Evolutionary conservation across 2,113 vertebrate species (phyloP).

Genomic region (Stictonetta naevosa): DNA sequence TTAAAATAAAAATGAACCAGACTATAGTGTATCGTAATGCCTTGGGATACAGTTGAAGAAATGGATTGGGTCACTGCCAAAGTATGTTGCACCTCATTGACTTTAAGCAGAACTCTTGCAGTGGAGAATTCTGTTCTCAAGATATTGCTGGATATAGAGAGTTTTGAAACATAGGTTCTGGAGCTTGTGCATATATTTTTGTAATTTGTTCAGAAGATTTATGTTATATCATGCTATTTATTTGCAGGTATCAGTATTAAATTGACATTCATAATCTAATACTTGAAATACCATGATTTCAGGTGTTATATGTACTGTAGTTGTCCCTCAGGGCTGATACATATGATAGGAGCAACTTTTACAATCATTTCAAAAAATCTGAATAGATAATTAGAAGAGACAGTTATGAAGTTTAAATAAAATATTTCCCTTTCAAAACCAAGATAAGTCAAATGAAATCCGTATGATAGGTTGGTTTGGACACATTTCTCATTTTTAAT

Average conservation of each 20-base stretch:
- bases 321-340: background rate
- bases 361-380: background rate
- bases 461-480: background rate
- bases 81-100: background rate
- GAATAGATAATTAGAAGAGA: background rate
- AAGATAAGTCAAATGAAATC: background rate
- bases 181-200: background rate
- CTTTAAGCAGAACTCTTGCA: background rate
- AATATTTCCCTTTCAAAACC: background rate
- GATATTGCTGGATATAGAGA: background rate
- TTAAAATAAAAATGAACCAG: background rate
- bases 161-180: background rate
- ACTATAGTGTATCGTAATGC: background rate
- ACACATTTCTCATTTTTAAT: background rate
- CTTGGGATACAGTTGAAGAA: background rate
- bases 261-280: background rate
- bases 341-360: background rate
- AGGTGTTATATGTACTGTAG: background rate
- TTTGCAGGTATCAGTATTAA: background rate
- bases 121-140: background rate
- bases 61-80: background rate
- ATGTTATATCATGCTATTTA: background rate
- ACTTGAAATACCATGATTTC: background rate
- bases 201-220: background rate
- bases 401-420: background rate